A percentile compares a stretch with the other conserved stretches of the same genome.
Evolutionary conservation across 35 echinoderm and acorn worm genomes (phyloP).

Genomic region (Strongylocentrotus purpuratus): DNA sequence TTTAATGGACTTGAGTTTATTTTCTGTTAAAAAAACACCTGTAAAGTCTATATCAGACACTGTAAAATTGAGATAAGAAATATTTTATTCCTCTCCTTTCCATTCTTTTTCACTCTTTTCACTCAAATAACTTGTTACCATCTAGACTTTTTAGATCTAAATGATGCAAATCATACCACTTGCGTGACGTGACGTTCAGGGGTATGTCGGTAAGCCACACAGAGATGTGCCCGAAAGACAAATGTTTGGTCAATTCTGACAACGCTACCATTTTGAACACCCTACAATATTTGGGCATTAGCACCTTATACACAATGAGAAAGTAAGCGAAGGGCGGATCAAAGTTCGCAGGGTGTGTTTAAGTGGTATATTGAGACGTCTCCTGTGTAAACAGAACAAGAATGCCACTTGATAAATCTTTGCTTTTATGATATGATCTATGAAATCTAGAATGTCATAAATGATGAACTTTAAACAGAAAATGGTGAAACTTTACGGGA

Average conservation of each 20-base stretch:
- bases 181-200: background rate
- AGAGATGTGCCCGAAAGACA: background rate
- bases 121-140: too few species aligned
- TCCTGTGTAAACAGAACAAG: background rate
- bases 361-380: background rate
- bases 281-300: background rate
- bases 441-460: background rate
- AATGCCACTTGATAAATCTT: background rate
- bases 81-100: too few species aligned
- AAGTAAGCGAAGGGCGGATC: background rate
- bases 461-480: too few species aligned
- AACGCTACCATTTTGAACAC: background rate
- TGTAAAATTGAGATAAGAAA: too few species aligned
- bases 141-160: too few species aligned
- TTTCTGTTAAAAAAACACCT: too few species aligned
- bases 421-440: background rate
- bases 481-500: too few species aligned
- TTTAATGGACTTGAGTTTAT: too few species aligned
- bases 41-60: too few species aligned
- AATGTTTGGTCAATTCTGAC: background rate
- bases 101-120: too few species aligned
- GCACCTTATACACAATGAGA: background rate
- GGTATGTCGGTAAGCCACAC: background rate
- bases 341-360: background rate
- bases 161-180: background rate